Percentiles rank a stretch among this genome's conserved stretches.
Evolutionary conservation across 1,140 invertebrate genomes (phyloP).

Genomic region (Tribolium castaneum): DNA sequence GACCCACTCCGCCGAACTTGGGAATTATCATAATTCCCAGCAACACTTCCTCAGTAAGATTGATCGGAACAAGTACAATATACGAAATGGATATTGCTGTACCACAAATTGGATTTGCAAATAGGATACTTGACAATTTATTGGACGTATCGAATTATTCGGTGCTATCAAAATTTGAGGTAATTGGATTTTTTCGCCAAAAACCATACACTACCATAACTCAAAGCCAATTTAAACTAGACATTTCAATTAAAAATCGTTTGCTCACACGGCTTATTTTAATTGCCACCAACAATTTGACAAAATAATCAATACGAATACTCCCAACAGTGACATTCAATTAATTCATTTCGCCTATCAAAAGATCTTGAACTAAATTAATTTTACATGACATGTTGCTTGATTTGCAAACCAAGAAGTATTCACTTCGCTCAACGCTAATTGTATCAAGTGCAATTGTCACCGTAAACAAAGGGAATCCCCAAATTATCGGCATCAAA

Average conservation of each 20-base stretch:
- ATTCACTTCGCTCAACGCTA: too few relatives aligned
- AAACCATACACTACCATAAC: conserved; percentile 5
- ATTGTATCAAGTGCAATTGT: too few relatives aligned
- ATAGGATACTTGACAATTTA: conserved; percentile 27
- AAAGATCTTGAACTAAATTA: too few relatives aligned
- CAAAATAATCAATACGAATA: conserved; percentile 1
- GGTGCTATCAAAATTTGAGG: neutral
- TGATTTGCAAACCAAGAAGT: too few relatives aligned
- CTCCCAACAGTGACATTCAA: neutral
- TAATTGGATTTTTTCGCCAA: conserved; percentile 23
- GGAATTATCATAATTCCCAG: neutral
- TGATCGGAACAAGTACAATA: conserved; percentile 12
- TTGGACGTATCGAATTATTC: conserved; percentile 21
- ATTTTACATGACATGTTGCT: too few relatives aligned
- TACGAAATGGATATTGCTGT: conserved; percentile 17
- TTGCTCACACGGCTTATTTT: conserved; percentile 24
- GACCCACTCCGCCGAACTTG: neutral
- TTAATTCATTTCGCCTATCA: neutral
- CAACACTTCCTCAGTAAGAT: conserved; percentile 19
- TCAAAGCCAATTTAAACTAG: conserved; percentile 22
- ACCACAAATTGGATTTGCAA: conserved; percentile 22
- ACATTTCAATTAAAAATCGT: conserved; percentile 29
- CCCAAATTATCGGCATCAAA: too few relatives aligned
- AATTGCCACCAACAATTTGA: conserved; percentile 15
- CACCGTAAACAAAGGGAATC: too few relatives aligned